Base-by-base conservation (phyloP, 1,140 invertebrate genomes). In the Zaprionus nigranus region DNA sequence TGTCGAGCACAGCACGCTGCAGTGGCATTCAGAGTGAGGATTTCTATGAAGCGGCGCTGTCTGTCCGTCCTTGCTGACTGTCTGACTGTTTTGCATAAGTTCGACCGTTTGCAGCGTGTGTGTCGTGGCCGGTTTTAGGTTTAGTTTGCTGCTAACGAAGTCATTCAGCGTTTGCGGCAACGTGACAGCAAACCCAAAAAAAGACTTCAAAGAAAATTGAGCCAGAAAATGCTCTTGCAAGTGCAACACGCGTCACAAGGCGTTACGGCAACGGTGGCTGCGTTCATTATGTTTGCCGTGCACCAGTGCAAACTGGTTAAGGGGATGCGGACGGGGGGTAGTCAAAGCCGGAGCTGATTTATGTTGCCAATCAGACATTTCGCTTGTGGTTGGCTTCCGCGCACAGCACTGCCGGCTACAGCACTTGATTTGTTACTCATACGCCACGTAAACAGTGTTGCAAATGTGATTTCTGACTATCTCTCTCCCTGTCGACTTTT, bases 281-380 rank as follows among this genome's bases (percentile, higher is more conserved):
- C 67, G 75, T 88, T 87, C 83, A 87, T 87, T 88, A 83, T 83
- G 74, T 75, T 78, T 63, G 49, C 69, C 73, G 66, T 78, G 57
- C 75, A 67, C 54, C 36, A 38, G 36, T 38, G 13, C 13, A 38
- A 7, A 7, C 36, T 13, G 36, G 36, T 38, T 5, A 38, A 38
- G 13, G 0, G 13, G 36, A 13, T 38, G 13, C 51, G 28, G 26
- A 30, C n/a, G 2, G 58, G 22, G 28, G 38, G 17, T 22, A 66
- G 34, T 58, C 76, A 67, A 60, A 74, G 74, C 69, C 49, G 73
- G 58, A 66, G 69, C 68, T 90, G 84, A 88, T 87, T 87, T 87
- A 87, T 90, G 85, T 81, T 75, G 81, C 84, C 84, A 87, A 87
- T 87, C 85, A 87, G 85, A 67, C 81, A 78, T 88, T 88, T 88